A percentile compares a stretch with the other conserved stretches of the same genome.
phyloP scores from a whole-genome alignment of 1,140 invertebrate species.

The Atopsyche davidsoni region DNA sequence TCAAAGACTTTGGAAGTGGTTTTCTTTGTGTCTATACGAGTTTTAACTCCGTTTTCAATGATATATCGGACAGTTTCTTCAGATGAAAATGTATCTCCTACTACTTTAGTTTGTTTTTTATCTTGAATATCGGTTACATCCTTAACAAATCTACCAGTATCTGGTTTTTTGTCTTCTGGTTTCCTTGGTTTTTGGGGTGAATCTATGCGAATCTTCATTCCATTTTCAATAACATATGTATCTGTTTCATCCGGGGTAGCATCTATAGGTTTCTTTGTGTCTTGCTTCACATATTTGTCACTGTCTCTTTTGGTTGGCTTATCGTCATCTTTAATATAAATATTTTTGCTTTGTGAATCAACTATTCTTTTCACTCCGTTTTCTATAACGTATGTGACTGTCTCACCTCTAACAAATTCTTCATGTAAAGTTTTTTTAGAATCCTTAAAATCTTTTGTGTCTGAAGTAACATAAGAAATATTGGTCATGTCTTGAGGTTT shows the following conservation, averaged over 20 bases:
- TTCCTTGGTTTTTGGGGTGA: too few species aligned
- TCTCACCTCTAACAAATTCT: not conserved
- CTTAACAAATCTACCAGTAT: too few species aligned
- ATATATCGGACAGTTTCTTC: constrained; percentile 3
- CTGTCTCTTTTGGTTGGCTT: not conserved
- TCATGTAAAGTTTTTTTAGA: constrained; percentile 1
- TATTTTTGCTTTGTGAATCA: constrained; percentile 8
- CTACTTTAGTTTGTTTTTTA: constrained; percentile 4
- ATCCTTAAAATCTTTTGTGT: too few species aligned
- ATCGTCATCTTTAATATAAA: not conserved
- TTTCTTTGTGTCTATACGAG: constrained; percentile 11
- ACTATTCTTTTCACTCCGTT: constrained; percentile 8
- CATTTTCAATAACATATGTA: constrained; percentile 19
- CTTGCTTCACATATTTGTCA: not conserved
- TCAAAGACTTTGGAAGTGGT: not conserved
- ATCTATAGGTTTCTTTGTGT: constrained; percentile 5
- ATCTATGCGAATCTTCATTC: too few species aligned
- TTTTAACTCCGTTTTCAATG: constrained; percentile 28
- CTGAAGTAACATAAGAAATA: too few species aligned
- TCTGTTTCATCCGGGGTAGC: not conserved
- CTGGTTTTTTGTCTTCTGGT: too few species aligned
- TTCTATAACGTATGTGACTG: constrained; percentile 11
- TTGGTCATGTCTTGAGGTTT: not conserved
- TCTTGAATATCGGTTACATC: not conserved
- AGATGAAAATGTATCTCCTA: not conserved